Evolutionary conservation across 2,888 invertebrate species (phyloP).

Genomic region (Oscheius sp.): DNA sequence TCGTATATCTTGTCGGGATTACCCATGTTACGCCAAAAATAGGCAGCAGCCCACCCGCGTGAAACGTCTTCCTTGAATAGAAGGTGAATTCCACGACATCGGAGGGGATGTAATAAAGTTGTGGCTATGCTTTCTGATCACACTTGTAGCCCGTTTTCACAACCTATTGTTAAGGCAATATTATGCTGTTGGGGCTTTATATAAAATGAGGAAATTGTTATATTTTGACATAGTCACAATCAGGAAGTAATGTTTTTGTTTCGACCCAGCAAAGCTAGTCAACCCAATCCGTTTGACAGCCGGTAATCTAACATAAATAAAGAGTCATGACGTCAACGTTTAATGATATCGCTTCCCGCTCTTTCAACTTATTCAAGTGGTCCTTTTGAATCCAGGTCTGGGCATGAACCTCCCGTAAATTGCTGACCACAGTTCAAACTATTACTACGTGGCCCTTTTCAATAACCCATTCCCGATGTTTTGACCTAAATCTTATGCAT

Average conservation of each 20-base stretch:
- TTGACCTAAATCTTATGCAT: no score
- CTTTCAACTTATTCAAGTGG: conserved; percentile 12
- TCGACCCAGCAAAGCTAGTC: no score
- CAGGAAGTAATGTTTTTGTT: background rate
- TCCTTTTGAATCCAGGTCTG: conserved; percentile 3
- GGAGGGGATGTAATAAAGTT: conserved; percentile 2
- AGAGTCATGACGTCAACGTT: background rate
- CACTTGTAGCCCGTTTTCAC: background rate
- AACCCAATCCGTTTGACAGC: no score
- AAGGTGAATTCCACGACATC: background rate
- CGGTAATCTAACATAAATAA: no score
- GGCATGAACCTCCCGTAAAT: conserved; percentile 3
- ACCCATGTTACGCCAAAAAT: background rate
- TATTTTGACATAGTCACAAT: background rate
- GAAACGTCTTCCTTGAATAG: conserved; percentile 1
- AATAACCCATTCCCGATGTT: background rate
- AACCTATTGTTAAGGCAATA: no score
- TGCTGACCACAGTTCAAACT: conserved; percentile 13
- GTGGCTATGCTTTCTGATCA: background rate
- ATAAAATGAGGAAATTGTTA: no score
- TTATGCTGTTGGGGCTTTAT: no score
- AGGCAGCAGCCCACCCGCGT: background rate
- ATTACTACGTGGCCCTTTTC: background rate
- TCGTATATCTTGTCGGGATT: conserved; percentile 22
- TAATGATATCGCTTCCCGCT: conserved; percentile 19